A percentile compares a stretch with the other conserved stretches of the same genome.
Evolutionary conservation across 2,797 vertebrate genomes (phyloP).

Genomic region (Mus minutoides): DNA sequence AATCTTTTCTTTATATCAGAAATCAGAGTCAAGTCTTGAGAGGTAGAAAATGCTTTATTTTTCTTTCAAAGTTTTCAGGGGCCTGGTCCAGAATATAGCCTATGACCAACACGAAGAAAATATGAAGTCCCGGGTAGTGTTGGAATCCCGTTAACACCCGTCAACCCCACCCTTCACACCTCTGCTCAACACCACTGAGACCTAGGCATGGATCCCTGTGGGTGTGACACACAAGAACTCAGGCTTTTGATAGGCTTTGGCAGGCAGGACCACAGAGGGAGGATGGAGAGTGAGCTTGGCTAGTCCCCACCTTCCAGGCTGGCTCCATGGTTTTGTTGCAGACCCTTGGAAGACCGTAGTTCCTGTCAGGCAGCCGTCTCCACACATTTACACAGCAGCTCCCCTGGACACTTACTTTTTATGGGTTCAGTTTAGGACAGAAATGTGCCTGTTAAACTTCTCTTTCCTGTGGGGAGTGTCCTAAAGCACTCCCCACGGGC

Average conservation of each 20-base stretch:
- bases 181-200: too few species aligned
- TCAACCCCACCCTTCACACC: accelerated
- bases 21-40: background rate
- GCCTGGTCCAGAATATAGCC: background rate
- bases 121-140: background rate
- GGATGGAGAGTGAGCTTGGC: accelerated
- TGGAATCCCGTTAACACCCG: background rate
- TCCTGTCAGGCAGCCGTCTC: background rate
- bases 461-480: background rate
- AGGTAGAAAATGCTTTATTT: background rate
- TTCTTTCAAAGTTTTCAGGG: background rate
- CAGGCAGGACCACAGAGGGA: background rate
- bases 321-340: background rate
- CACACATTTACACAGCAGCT: too few species aligned
- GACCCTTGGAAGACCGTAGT: background rate
- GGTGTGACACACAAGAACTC: background rate
- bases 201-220: background rate
- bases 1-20: slow-evolving; percentile 21
- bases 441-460: background rate
- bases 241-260: background rate
- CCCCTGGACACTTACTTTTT: background rate
- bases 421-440: background rate
- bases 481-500: background rate
- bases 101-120: background rate
- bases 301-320: background rate